phyloP scores from a whole-genome alignment of 1,140 invertebrate genomes.

The Pollicipes pollicipes region DNA sequence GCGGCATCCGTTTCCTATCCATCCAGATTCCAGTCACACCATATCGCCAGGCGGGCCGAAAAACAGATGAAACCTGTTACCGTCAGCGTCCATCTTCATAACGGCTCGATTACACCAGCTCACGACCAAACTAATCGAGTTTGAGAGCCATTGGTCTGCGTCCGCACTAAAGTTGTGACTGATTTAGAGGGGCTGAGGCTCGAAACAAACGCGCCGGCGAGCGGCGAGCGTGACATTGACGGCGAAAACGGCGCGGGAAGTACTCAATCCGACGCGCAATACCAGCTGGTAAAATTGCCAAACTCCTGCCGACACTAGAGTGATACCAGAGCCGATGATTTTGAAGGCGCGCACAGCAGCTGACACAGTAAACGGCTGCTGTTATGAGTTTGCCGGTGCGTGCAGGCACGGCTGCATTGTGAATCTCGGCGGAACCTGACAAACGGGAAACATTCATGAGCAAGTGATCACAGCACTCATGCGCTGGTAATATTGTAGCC shows the following conservation, averaged over 20 bases:
- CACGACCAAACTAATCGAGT: neutral
- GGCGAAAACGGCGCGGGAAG: neutral
- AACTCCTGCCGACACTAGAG: neutral
- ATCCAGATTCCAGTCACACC: too few species aligned
- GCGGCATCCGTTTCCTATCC: neutral
- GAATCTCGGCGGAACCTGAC: too few species aligned
- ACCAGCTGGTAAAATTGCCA: neutral
- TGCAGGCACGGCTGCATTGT: too few species aligned
- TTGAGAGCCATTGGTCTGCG: neutral
- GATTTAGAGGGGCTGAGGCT: too few species aligned
- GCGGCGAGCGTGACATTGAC: neutral
- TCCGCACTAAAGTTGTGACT: neutral
- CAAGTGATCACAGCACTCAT: too few species aligned
- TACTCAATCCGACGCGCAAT: neutral
- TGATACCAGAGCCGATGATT: neutral
- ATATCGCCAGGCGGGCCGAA: neutral
- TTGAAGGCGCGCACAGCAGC: too few species aligned
- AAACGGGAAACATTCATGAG: too few species aligned
- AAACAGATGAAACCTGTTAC: neutral
- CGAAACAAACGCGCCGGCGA: neutral
- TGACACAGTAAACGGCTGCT: too few species aligned
- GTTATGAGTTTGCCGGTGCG: too few species aligned
- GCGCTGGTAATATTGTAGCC: too few species aligned
- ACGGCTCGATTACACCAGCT: neutral
- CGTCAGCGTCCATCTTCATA: neutral